Evolutionary conservation across 2,888 invertebrate genomes (phyloP).

Genomic region (Nomada ferruginata): DNA sequence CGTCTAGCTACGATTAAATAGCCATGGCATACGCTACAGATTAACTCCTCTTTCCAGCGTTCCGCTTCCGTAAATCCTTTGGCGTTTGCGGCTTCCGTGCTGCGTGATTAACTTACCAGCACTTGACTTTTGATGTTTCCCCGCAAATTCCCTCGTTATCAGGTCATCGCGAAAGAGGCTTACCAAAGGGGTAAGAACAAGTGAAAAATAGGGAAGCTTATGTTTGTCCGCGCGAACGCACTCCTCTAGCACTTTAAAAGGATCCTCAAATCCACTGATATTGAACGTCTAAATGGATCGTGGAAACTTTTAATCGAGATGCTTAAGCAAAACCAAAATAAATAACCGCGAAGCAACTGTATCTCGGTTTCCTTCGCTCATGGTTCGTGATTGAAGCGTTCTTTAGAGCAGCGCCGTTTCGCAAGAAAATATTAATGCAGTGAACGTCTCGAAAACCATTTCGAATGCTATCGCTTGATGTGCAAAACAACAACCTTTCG

Average conservation of each 20-base stretch:
- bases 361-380: background rate
- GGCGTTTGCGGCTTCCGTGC: conserved; percentile 28
- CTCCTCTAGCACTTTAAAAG: background rate
- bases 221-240: background rate
- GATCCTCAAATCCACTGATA: too few relatives aligned
- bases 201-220: conserved; percentile 16
- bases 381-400: background rate
- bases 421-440: background rate
- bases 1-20: conserved; percentile 33
- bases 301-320: conserved; percentile 8
- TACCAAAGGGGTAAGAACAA: conserved; percentile 1
- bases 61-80: conserved; percentile 39
- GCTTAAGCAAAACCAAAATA: background rate
- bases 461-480: conserved; percentile 21
- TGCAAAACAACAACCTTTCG: conserved; percentile 9
- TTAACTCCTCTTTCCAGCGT: conserved; percentile 40
- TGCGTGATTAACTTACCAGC: conserved; percentile 43
- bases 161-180: conserved; percentile 15
- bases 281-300: background rate
- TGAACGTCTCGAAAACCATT: conserved; percentile 1
- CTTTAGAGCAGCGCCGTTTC: background rate
- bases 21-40: conserved; percentile 34
- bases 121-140: conserved; percentile 36
- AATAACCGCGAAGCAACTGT: background rate
- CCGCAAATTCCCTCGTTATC: conserved; percentile 12